These are phyloP conservation scores for Cephus runcator DNA, from an alignment of 2,888 invertebrate species.

Conservation along the genomic window DNA sequence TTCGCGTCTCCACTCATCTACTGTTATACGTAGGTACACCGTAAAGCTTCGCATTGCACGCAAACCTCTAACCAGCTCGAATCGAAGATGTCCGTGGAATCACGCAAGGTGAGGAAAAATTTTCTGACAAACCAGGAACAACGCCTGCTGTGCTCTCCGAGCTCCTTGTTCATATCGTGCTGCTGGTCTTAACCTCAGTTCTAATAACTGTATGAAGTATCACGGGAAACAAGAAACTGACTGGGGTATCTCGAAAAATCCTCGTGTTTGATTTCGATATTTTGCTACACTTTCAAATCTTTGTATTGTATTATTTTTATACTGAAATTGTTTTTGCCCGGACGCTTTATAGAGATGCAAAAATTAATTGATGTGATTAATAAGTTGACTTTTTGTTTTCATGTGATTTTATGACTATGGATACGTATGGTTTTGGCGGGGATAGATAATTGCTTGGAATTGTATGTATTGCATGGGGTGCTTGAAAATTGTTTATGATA, in stretches of 20 bases:
- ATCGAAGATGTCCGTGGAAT: slow-evolving; percentile 31
- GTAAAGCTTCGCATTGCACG: slow-evolving; percentile 31
- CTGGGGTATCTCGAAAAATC: background rate
- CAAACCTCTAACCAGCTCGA: slow-evolving; percentile 37
- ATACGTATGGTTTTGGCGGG: background rate
- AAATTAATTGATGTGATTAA: background rate
- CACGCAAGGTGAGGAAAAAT: slow-evolving; percentile 33
- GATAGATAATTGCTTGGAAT: background rate
- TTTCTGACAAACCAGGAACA: background rate
- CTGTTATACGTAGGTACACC: background rate
- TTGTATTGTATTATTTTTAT: background rate
- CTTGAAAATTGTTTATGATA: background rate
- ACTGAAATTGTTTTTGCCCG: background rate
- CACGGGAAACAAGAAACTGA: background rate
- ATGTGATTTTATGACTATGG: background rate
- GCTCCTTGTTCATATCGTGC: background rate
- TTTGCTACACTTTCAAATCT: background rate
- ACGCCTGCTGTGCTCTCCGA: background rate
- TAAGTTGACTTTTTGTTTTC: background rate
- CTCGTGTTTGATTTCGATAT: background rate
- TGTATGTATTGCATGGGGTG: background rate
- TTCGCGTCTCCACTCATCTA: background rate
- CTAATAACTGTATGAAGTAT: background rate
- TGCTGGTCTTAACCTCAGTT: background rate
- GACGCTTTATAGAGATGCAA: background rate